Base-by-base conservation (phyloP, 2,888 invertebrate genomes). In the Ommatoiulus sabulosus region DNA sequence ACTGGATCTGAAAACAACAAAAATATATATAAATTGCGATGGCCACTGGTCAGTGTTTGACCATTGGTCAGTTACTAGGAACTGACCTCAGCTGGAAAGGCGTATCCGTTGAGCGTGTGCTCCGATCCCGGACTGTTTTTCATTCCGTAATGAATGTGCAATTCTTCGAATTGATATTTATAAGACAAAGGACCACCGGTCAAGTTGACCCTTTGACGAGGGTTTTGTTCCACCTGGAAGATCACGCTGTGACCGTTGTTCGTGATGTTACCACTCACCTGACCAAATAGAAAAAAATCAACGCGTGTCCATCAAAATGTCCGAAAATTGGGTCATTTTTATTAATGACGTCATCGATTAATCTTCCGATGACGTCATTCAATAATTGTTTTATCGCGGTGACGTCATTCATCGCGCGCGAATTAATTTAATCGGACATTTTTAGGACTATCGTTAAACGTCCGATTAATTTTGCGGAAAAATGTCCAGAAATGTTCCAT, bases 171-270 rank as follows among this genome's bases (percentile, higher is more conserved):
- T 93, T 97, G 97, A 93, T 98, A 99, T 92, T 96, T 96, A 93
- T 99, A 99, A 89, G 98, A 97, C 88, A 99, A 94, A 0, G 99
- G 99, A 3, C 99, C 99, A 0, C 98, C 98, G 0, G 97, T 97
- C 92, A 99, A 96, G 93, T 98, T 98, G 92, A 99, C 96, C 92
- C 96, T 96, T 92, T 96, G 96, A 89, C 95, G 94, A 44, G 97
- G 96, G 91, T 96, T 96, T 92, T 97, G 96, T 92, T 97, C 97
- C 90, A 97, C 96, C 7, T 96, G 96, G 93, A 98, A 97, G 92
- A 97, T 96, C 90, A 99, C 96, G 91, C 97, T 97, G 93, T 98
- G 98, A 0, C 98, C 99, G 85, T 97, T 98, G 93, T 99, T 99
- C 92, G 95, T 95, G 91, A 99, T 95, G 89, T 96, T 94, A 44